These are phyloP conservation scores for Sitophilus oryzae DNA, from an alignment of 1,140 invertebrate genomes.

Conservation along the genomic window DNA sequence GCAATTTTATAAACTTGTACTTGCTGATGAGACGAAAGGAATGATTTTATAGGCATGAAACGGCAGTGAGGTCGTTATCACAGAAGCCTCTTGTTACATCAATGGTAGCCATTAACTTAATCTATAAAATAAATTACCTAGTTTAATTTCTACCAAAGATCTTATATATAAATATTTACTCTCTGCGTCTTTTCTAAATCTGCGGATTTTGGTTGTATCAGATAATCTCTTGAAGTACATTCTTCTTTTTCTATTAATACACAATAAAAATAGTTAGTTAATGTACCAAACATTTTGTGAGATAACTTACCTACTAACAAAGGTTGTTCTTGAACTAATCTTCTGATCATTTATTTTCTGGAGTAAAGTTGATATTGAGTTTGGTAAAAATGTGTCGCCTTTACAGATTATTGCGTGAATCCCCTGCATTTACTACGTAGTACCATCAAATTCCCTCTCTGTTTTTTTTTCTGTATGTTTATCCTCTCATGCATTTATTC, in stretches of 20 bases:
- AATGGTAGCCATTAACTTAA: slow-evolving; percentile 75
- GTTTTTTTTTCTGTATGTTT: too few relatives aligned
- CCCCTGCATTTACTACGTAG: slow-evolving; percentile 85
- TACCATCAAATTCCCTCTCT: too few relatives aligned
- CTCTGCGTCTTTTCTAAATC: slow-evolving; percentile 72
- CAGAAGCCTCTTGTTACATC: slow-evolving; percentile 85
- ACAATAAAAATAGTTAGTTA: too few relatives aligned
- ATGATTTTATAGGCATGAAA: slow-evolving; percentile 74
- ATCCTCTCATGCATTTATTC: too few relatives aligned
- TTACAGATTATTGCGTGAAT: slow-evolving; percentile 67
- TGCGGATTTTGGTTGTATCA: slow-evolving; percentile 57
- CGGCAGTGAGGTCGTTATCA: slow-evolving; percentile 73
- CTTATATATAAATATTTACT: slow-evolving; percentile 75
- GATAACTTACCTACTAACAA: slow-evolving; percentile 40
- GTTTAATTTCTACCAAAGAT: slow-evolving; percentile 77
- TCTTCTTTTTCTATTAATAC: slow-evolving; percentile 54
- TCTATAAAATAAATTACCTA: too few relatives aligned
- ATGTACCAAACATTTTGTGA: too few relatives aligned
- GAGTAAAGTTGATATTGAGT: slow-evolving; percentile 70
- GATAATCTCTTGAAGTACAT: slow-evolving; percentile 71
- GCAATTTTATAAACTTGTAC: slow-evolving; percentile 50
- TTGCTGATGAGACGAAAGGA: slow-evolving; percentile 71
- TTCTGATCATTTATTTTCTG: slow-evolving; percentile 63
- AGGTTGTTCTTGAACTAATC: slow-evolving; percentile 50
- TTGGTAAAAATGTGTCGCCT: slow-evolving; percentile 43